Conservation (phyloP, 1,140 invertebrate species). For the Platyscapa corneri region DNA sequence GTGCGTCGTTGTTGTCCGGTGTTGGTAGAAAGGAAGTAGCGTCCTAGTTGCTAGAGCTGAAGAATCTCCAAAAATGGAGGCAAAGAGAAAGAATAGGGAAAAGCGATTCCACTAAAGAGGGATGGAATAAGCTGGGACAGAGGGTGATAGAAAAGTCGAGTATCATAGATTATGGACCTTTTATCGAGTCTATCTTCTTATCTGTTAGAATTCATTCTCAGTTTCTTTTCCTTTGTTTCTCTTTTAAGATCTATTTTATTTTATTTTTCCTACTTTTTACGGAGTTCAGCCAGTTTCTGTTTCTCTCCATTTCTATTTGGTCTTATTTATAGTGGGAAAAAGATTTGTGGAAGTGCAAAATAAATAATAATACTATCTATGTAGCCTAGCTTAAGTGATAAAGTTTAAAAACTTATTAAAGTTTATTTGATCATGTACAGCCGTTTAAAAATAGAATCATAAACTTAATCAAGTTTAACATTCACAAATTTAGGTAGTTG, state of each 20-base stretch:
- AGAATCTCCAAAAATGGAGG: neutral
- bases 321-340: neutral
- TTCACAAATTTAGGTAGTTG: too few relatives aligned
- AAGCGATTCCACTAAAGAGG: neutral
- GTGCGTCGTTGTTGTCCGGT: neutral
- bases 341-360: neutral
- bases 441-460: neutral
- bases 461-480: too few relatives aligned
- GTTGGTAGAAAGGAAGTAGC: neutral
- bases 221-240: neutral
- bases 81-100: neutral
- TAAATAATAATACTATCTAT: neutral
- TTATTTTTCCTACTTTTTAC: neutral
- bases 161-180: slow-evolving; percentile 58
- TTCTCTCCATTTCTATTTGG: neutral
- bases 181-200: slow-evolving; percentile 63
- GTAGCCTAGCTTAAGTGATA: neutral
- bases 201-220: slow-evolving; percentile 47
- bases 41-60: neutral
- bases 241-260: neutral
- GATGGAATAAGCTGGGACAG: neutral
- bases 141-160: slow-evolving; percentile 38
- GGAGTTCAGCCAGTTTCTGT: neutral
- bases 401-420: slow-evolving; percentile 4
- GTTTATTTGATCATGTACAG: neutral